Evolutionary conservation across 2,797 vertebrate genomes (phyloP), one percentile per base, ranked within the genome.

Genomic region (Argya squamiceps): DNA sequence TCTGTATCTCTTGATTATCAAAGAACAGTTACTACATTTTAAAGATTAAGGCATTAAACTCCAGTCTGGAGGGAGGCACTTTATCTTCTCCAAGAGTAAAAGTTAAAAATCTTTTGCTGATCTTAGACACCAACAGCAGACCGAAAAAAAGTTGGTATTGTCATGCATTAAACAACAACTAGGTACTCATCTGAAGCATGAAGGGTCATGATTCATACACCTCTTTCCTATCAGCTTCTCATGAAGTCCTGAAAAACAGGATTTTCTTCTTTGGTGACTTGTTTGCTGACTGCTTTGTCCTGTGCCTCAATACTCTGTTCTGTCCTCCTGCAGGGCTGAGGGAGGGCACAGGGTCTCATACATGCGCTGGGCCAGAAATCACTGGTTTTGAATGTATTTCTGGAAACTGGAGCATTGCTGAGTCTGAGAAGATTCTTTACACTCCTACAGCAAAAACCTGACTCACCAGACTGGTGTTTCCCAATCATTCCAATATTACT

Each of bases 291-390:
- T 34, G 15, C 0, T 0, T 29, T 79, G 8, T 3, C 12, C 34
- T 6, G 8, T 47, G 22, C 20, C 20, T 37, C 43, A 10, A 41
- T 1, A 2, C 43, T 36, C 6, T 3, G 0, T 1, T 11, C 22
- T 55, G 41, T 20, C 22, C 32, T 43, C 9, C 13, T 68, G 2
- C 22, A n/a, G 19, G n/a, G 23, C 1, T 6, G 8, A 64, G 15
- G 15, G 3, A 15, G 18, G 9, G 2, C 37, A 21, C 20, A 21
- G 22, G 4, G 7, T 10, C 10, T 44, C 18, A 4, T 4, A 14
- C 11, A 4, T 3, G 17, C 62, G 2, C 6, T 53, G 9, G 29
- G 36, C 19, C 69, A 47, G 39, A 36, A 84, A 62, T 27, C 37
- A 19, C 26, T 15, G 19, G 5, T 6, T 62, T 70, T 16, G 6